Base-by-base conservation (phyloP, 2,888 invertebrate species). In the Hydroisotoma schaefferi region DNA sequence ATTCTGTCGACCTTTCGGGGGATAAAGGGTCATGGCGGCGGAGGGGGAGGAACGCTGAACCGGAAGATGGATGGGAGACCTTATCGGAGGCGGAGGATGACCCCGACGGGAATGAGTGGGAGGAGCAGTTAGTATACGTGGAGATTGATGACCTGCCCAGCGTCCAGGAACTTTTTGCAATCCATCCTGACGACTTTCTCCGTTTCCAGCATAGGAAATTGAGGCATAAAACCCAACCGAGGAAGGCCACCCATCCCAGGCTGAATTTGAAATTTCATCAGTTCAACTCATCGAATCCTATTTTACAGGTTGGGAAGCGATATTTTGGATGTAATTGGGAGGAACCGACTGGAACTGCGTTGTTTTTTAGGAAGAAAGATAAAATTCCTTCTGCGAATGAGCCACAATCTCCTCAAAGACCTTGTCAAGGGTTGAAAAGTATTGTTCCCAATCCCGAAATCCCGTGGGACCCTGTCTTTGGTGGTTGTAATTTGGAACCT, bases 131-230 rank as follows among this genome's bases (percentile, higher is more conserved):
- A 5, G 49, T 72, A 4, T 72, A 69, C 44, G 53, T 72, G 1
- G 72, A 70, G 18, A 40, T 72, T 37, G 70, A 72, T 54, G 72
- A 72, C 48, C 56, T 72, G 23, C 67, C 68, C 1, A 67, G 57
- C 56, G 61, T 64, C 10, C 57, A 67, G 18, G 65, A 68, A 12
- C 27, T 71, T 26, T 67, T 71, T 57, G 61, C 69, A 6, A 59
- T 68, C 5, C 23, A 61, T n/a, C 64, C 65, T 10, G 68, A 68
- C 49, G 68, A 68, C 23, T 61, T 61, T 55, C 38, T 64, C 2
- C 22, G 63, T 2, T 54, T 55, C 8, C 59, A 53, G 10, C 29
- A n/a, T 1, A 38, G 22, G 18, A 18, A 29, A 37, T 40, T 55
- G 15, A 40, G 51, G 2, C 57, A 60, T 20, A 22, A 44, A 8